Evolutionary conservation across 2,797 vertebrate species (phyloP).

Genomic region (Mionectes olivaceus): DNA sequence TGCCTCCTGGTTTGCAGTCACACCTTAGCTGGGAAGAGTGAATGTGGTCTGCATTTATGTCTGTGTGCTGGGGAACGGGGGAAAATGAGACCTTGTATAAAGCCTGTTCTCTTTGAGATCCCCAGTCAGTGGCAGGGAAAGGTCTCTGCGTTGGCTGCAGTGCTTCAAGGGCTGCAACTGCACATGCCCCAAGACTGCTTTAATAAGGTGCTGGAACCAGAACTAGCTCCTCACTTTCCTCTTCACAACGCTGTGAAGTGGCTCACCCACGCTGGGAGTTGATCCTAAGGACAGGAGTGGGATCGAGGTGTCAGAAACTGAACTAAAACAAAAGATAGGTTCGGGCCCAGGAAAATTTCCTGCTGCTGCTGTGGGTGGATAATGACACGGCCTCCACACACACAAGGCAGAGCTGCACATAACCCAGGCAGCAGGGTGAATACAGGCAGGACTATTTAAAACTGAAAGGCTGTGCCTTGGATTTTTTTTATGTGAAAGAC

Average conservation of each 20-base stretch:
- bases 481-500: slow-evolving; percentile 19
- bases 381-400: slow-evolving; percentile 40
- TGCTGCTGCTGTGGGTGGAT: slow-evolving; percentile 39
- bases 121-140: background rate
- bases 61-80: background rate
- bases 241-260: background rate
- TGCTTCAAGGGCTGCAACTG: background rate
- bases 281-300: background rate
- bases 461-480: background rate
- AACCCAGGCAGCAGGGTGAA: background rate
- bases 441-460: slow-evolving; percentile 19
- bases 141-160: background rate
- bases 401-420: background rate
- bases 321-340: slow-evolving; percentile 31
- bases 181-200: accelerated
- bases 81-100: background rate
- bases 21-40: background rate
- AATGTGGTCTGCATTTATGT: background rate
- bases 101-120: background rate
- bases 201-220: background rate
- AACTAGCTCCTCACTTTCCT: background rate
- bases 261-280: slow-evolving; percentile 9
- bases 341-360: background rate
- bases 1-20: background rate
- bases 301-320: slow-evolving; percentile 5